Percentiles rank a stretch among this genome's conserved stretches.
Evolutionary conservation across 1,140 invertebrate genomes (phyloP).

Genomic region (Listronotus oregonensis): DNA sequence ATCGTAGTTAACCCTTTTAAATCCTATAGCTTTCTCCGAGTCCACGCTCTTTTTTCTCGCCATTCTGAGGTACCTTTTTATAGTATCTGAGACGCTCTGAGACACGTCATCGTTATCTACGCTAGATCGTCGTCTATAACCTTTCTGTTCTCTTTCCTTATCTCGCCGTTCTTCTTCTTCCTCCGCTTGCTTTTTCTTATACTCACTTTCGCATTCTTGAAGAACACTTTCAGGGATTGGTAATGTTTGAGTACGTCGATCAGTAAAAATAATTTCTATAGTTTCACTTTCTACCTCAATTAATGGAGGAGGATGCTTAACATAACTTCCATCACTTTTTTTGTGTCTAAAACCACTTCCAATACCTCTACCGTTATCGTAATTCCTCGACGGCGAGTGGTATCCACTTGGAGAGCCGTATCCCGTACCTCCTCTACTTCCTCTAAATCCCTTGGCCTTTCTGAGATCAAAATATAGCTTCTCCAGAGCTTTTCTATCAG

Average conservation of each 20-base stretch:
- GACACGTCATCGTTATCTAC: conserved; percentile 83
- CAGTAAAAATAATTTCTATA: conserved; percentile 58
- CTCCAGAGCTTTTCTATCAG: conserved; percentile 71
- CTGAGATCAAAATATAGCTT: conserved; percentile 73
- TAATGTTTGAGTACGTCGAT: conserved; percentile 67
- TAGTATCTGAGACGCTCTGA: conserved; percentile 83
- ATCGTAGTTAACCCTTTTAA: conserved; percentile 88
- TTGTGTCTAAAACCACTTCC: conserved; percentile 41
- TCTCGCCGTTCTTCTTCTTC: conserved; percentile 54
- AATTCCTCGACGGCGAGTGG: conserved; percentile 24
- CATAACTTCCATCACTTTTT: conserved; percentile 46
- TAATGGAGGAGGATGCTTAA: conserved; percentile 62
- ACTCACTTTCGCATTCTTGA: conserved; percentile 59
- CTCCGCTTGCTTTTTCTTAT: conserved; percentile 53
- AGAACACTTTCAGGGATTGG: conserved; percentile 63
- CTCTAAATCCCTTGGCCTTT: conserved; percentile 69
- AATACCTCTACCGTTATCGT: conserved; percentile 23
- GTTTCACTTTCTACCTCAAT: conserved; percentile 69
- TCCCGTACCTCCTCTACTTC: conserved; percentile 54
- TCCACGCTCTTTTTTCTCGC: conserved; percentile 83
- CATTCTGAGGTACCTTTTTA: conserved; percentile 82
- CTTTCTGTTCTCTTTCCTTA: conserved; percentile 49
- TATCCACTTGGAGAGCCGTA: conserved; percentile 35
- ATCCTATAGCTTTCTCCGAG: conserved; percentile 76
- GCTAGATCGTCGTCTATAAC: conserved; percentile 66